Evolutionary conservation across 2,797 vertebrate genomes (phyloP).

Genomic region (Acanthurus leucopareius): DNA sequence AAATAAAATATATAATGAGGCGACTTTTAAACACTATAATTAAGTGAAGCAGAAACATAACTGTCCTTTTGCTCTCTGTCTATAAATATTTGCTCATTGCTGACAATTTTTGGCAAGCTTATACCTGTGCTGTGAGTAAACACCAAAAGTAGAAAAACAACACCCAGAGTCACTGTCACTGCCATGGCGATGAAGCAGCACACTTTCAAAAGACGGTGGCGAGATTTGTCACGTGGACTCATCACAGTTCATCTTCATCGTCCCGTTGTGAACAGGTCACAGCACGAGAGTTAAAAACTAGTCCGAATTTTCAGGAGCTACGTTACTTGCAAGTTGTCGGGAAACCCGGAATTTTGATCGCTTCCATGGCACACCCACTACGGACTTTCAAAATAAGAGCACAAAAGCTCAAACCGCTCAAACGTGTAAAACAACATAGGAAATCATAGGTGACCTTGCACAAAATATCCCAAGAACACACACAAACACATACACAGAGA

Average conservation of each 20-base stretch:
- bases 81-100: neutral
- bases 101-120: neutral
- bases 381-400: constrained; percentile 53
- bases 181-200: constrained; percentile 19
- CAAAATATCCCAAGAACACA: no score
- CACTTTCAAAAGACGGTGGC: fast-evolving
- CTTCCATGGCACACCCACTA: neutral
- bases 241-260: neutral
- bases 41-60: neutral
- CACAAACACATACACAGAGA: no score
- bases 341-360: neutral
- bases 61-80: neutral
- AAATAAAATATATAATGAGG: no score
- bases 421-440: no score
- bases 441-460: no score
- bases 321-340: neutral
- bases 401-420: neutral
- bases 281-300: no score
- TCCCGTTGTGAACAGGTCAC: no score
- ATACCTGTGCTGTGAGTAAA: constrained; percentile 35
- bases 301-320: no score
- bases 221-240: no score
- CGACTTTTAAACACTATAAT: no score
- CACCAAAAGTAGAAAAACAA: constrained; percentile 12
- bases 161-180: neutral